Base-by-base conservation (phyloP, 2,797 vertebrate genomes). In the Rhinoraja longicauda region DNA sequence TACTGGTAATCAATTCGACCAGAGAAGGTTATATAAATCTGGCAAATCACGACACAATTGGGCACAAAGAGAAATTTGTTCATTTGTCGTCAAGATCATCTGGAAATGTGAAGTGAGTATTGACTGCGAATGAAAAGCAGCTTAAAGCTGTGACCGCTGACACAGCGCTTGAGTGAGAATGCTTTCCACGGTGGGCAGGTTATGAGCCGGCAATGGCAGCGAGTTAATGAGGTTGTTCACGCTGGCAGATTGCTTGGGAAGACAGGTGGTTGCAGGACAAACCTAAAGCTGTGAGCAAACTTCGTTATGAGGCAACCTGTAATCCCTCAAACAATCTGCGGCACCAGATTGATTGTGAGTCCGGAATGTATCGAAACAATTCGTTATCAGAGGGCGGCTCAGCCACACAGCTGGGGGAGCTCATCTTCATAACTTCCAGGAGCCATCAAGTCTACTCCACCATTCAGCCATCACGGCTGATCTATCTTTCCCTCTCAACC, bases 101-200 rank as follows among this genome's bases (percentile, higher is more conserved):
- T 86, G 62, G 82, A 59, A 86, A 86, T 86, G 62, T 86, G 59
- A 86, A 64, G 13, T 86, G 29, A 32, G 62, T n/a, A 86, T 86
- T 64, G 82, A 86, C 82, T 64, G 82, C 17, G 62, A 64, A 32
- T 86, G 82, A 86, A 86, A 32, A 12, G n/a, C 29, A 64, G 29
- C 29, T 86, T 86, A 59, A 4, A 86, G 82, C 82, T 86, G 29
- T 76, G 75, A 12, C 29, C 53, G 62, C 62, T 32, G 57, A 32
- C 57, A 32, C 78, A 19, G 26, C 32, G 36, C 36, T 79, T 45
- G 24, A 26, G 45, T n/a, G n/a, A 24, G 29, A 84, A 84, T n/a
- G 6, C 21, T 62, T 62, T 13, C 57, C 2, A 29, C 82, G n/a
- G 19, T 8, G 32, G 82, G 86, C 29, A 57, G 59, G n/a, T 64